Evolutionary conservation across 2,888 invertebrate species (phyloP), one percentile per base, ranked within the genome.

Genomic region (Sinhomidia bicolor): DNA sequence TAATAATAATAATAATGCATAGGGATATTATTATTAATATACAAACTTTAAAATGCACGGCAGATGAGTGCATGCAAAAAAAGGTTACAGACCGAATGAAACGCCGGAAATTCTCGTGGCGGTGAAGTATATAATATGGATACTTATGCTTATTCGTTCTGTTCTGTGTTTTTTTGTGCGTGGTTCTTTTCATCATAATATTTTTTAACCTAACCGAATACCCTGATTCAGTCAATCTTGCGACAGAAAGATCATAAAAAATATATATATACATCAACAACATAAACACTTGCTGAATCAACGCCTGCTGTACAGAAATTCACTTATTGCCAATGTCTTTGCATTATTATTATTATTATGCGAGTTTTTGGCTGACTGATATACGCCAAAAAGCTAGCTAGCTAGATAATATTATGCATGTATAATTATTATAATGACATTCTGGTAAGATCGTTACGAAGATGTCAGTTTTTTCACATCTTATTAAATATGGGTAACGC

Each of bases 151-250:
- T n/a, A n/a, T n/a, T 9, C 41, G 7, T n/a, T 62, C 60, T 12
- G 60, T 23, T 36, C 36, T 7, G 36, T 36, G 36, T n/a, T n/a
- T n/a, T n/a, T n/a, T n/a, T 36, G 36, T 36, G 36, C 7, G 79
- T 65, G 65, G 23, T n/a, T 47, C 17, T 81, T 81, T 83, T 68
- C 71, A 83, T 83, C 83, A 83, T 71, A 85, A 51, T 5, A 36
- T 65, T 65, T 51, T 32, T 71, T 54, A 71, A 36, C 83, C 26
- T 65, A 78, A 78, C 78, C 65, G 85, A 85, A 78, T 85, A 78
- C 62, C 85, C 85, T 85, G 79, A 85, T 79, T 85, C 85, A 85
- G 65, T 85, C 85, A 85, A 47, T 85, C 62, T 68, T 10, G n/a
- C n/a, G 47, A 76, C 51, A 51, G n/a, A n/a, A n/a, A 12, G 20